phyloP scores from a whole-genome alignment of 2,113 vertebrate species.

The Pandion haliaetus region DNA sequence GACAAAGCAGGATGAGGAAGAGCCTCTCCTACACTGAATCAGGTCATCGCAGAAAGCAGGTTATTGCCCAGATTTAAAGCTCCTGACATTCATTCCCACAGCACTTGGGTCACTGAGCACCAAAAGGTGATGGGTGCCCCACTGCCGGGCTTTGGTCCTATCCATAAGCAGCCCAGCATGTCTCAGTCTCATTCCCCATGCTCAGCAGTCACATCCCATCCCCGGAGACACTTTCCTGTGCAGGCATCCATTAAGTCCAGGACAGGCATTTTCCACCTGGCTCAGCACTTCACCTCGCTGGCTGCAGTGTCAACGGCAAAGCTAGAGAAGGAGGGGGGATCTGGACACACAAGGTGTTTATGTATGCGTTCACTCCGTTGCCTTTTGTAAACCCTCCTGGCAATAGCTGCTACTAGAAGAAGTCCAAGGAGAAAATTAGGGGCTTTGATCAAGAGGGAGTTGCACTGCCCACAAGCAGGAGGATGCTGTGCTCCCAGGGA shows the following conservation, averaged over 20 bases:
- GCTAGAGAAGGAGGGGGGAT: not conserved
- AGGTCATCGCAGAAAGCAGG: not conserved
- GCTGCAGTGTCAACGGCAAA: not conserved
- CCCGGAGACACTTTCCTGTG: not conserved
- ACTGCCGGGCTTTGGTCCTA: not conserved
- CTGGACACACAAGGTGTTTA: not conserved
- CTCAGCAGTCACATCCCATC: not conserved
- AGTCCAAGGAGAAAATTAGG: not conserved
- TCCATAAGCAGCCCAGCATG: not conserved
- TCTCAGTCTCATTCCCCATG: not conserved
- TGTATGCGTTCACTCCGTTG: accelerated
- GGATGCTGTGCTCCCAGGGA: not conserved
- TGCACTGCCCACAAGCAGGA: not conserved
- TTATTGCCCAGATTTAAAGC: not conserved
- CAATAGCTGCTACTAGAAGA: not conserved
- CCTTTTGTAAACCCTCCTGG: not conserved
- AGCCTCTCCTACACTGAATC: not conserved
- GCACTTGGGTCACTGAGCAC: not conserved
- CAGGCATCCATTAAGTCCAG: not conserved
- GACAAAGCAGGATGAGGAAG: not conserved
- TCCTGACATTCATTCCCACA: not conserved
- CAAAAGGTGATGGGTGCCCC: not conserved
- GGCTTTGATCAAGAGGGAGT: not conserved
- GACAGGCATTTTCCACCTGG: constrained; percentile 4
- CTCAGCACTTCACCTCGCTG: not conserved